A percentile compares a stretch with the other conserved stretches of the same genome.
These are phyloP conservation scores for Oxystoma pomonae DNA, from an alignment of 2,888 invertebrate species.

Conservation along the genomic window DNA sequence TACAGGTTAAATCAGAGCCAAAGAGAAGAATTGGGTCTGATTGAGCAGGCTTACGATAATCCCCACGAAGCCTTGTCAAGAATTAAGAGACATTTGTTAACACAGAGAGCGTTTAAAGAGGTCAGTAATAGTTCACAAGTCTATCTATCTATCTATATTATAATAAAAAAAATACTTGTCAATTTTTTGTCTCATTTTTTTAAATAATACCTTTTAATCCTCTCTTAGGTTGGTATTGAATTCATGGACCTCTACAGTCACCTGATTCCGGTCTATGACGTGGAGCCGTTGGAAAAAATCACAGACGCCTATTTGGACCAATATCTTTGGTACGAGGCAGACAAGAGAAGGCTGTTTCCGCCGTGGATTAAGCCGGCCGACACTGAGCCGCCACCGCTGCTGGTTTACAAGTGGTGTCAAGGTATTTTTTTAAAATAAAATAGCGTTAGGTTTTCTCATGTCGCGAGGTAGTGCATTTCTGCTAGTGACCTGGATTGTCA, in stretches of 20 bases:
- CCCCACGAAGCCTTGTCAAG: slow-evolving; percentile 98
- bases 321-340: slow-evolving; percentile 99
- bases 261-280: slow-evolving; percentile 97
- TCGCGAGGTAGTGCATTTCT: too few species aligned
- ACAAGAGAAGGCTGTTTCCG: slow-evolving; percentile 93
- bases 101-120: slow-evolving; percentile 98
- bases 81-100: slow-evolving; percentile 97
- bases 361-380: slow-evolving; percentile 99
- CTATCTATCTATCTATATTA: neutral
- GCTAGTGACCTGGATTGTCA: too few species aligned
- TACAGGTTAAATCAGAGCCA: slow-evolving; percentile 92
- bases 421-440: too few species aligned
- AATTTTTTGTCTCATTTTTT: neutral
- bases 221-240: slow-evolving; percentile 79
- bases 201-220: slow-evolving; percentile 3
- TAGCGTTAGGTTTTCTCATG: too few species aligned
- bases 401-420: slow-evolving; percentile 99
- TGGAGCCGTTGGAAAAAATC: slow-evolving; percentile 98
- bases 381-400: slow-evolving; percentile 88
- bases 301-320: slow-evolving; percentile 99
- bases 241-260: slow-evolving; percentile 99
- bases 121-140: slow-evolving; percentile 46
- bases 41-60: slow-evolving; percentile 99
- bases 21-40: slow-evolving; percentile 95
- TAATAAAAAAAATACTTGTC: neutral